Percentiles rank a stretch among this genome's conserved stretches.
phyloP scores from a whole-genome alignment of 2,113 vertebrate species.

The Callorhinus ursinus region DNA sequence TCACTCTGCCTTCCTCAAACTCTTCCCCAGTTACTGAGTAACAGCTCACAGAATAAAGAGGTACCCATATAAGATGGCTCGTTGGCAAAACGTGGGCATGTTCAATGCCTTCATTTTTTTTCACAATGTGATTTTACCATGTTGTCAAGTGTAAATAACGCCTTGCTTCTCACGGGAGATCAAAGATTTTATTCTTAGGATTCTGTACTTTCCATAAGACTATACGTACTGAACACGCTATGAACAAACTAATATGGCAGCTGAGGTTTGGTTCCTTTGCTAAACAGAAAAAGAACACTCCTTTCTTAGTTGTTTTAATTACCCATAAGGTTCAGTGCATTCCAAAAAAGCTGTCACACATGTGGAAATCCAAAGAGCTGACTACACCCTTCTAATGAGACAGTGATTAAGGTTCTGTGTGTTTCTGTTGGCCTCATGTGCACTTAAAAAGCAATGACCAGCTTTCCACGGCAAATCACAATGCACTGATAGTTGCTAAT shows the following conservation, averaged over 20 bases:
- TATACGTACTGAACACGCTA: background rate
- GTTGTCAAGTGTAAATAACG: slow-evolving; percentile 10
- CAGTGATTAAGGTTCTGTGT: background rate
- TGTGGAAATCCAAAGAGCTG: background rate
- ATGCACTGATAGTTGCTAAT: background rate
- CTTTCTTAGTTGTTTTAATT: slow-evolving; percentile 34
- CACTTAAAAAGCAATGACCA: slow-evolving; percentile 24
- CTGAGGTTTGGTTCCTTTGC: background rate
- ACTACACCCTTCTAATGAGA: slow-evolving; percentile 13
- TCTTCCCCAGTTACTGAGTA: background rate
- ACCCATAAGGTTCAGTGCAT: background rate
- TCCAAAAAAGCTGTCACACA: background rate
- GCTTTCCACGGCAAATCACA: background rate
- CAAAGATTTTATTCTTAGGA: slow-evolving; percentile 42
- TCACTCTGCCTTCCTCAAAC: background rate
- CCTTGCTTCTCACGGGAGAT: background rate
- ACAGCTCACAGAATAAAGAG: background rate
- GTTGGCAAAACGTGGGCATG: background rate
- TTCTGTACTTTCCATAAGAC: slow-evolving; percentile 26
- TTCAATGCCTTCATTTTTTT: background rate
- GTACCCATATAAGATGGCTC: background rate
- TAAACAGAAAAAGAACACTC: background rate
- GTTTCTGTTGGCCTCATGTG: background rate
- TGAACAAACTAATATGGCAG: background rate
- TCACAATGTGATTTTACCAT: background rate